Conservation (phyloP, 2,113 vertebrate species). For the Edolisoma coerulescens region DNA sequence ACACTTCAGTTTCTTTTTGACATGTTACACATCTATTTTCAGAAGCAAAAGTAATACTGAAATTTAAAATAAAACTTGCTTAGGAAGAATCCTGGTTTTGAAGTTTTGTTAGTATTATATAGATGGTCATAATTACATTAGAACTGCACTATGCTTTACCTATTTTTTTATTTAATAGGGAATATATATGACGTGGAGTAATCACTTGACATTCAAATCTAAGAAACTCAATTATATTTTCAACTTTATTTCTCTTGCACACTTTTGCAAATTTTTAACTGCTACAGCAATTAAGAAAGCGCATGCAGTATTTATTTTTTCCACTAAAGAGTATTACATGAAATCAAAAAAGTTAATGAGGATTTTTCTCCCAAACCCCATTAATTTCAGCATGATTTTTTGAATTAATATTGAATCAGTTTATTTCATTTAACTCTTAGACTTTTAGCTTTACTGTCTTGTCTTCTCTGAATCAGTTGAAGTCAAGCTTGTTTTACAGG, state of each 20-base stretch:
- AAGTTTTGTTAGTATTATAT: neutral
- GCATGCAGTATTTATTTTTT: neutral
- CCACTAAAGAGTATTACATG: neutral
- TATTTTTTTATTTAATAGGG: neutral
- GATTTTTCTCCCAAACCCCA: neutral
- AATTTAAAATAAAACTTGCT: neutral
- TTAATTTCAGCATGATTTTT: neutral
- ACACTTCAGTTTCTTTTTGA: neutral
- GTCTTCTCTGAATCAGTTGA: neutral
- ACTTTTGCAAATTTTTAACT: neutral
- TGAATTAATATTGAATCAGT: neutral
- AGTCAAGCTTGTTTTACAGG: neutral
- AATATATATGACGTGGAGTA: neutral
- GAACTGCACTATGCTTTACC: neutral
- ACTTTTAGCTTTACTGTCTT: neutral
- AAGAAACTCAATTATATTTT: neutral
- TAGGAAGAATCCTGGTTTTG: neutral
- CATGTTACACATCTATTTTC: neutral
- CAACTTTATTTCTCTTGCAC: slow-evolving; percentile 1
- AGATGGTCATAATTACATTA: neutral
- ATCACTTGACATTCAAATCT: neutral
- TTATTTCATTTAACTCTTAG: neutral
- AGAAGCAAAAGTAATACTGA: neutral
- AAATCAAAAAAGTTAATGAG: neutral
- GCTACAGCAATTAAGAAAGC: neutral